Evolutionary conservation across 2,797 vertebrate species (phyloP), one percentile per base, ranked within the genome.

Genomic region (Okamejei kenojei): DNA sequence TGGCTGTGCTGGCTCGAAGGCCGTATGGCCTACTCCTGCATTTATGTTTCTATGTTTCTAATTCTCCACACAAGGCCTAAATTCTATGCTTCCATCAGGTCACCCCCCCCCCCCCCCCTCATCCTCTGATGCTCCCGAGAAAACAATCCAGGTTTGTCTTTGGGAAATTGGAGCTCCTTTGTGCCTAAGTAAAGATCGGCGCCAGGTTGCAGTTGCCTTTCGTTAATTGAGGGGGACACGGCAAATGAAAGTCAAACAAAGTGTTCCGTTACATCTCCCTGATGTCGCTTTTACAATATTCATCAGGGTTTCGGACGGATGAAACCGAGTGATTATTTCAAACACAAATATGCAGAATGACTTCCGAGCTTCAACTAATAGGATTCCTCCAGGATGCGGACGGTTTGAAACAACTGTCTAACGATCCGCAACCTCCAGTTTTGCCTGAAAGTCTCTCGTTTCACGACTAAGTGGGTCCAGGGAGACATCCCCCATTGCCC

Each of bases 271-370:
- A 61, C 54, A 86, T 61, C 17, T 86, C 58, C 58, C 79, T 82
- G 80, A 45, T 58, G 45, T 23, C 45, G 10, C 45, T 82, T 45
- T 82, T 82, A 61, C 26, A 61, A 84, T 61, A 84, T n/a, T 84
- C 81, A 61, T 61, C 26, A 15, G 81, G 54, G 81, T 84, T 84
- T 84, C 45, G 81, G 61, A 61, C 54, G 17, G 84, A 68, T 88
- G 84, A n/a, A 88, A 11, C 84, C 7, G 7, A 21, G 17, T 35
- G 61, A 65, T 88, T 88, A 88, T 68, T 68, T 88, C 21, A 65
- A 68, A 68, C n/a, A 88, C n/a, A 88, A 68, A 88, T 88, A 88
- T 68, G 63, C 84, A 88, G 84, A 88, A 88, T 35, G 23, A 68
- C n/a, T 54, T 9, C 84, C 65, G 84, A 88, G 7, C n/a, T 68